These are phyloP conservation scores for Ganaspis sp. DNA, from an alignment of 1,140 invertebrate genomes.

Conservation along the genomic window DNA sequence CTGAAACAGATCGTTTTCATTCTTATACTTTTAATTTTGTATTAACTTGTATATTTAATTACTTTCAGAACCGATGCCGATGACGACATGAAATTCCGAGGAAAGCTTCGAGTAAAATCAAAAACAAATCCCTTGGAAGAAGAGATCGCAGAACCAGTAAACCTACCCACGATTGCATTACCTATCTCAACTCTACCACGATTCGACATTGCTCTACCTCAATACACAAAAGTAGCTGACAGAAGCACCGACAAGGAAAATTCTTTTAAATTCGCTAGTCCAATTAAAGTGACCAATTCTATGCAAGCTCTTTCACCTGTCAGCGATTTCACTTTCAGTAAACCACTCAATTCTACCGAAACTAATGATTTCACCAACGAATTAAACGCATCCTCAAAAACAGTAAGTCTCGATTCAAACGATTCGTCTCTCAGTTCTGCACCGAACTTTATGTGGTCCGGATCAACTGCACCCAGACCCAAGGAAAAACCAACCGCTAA, in stretches of 20 bases:
- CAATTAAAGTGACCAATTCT: conserved; percentile 63
- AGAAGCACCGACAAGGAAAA: conserved; percentile 48
- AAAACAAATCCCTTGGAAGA: conserved; percentile 68
- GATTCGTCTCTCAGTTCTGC: conserved; percentile 30
- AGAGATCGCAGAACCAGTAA: conserved; percentile 73
- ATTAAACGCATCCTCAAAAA: conserved; percentile 43
- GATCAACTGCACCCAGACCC: conserved; percentile 59
- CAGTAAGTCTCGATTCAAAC: conserved; percentile 44
- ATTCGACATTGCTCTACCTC: conserved; percentile 77
- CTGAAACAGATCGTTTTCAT: too few relatives aligned
- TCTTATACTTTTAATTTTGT: too few relatives aligned
- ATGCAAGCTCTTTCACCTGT: conserved; percentile 67
- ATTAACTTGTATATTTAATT: too few relatives aligned
- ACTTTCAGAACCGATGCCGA: conserved; percentile 58
- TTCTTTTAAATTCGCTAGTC: conserved; percentile 70
- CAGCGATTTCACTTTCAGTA: conserved; percentile 78
- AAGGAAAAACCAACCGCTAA: conserved; percentile 58
- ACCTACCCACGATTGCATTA: conserved; percentile 79
- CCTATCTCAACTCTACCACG: conserved; percentile 80
- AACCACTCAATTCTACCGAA: conserved; percentile 68
- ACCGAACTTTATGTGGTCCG: conserved; percentile 66
- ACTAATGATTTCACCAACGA: conserved; percentile 30
- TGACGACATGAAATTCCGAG: conserved; percentile 56
- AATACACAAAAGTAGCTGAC: conserved; percentile 48
- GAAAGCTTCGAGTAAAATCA: conserved; percentile 54